Base-by-base conservation (phyloP, 1,140 invertebrate species). In the Lordiphosa stackelbergi region DNA sequence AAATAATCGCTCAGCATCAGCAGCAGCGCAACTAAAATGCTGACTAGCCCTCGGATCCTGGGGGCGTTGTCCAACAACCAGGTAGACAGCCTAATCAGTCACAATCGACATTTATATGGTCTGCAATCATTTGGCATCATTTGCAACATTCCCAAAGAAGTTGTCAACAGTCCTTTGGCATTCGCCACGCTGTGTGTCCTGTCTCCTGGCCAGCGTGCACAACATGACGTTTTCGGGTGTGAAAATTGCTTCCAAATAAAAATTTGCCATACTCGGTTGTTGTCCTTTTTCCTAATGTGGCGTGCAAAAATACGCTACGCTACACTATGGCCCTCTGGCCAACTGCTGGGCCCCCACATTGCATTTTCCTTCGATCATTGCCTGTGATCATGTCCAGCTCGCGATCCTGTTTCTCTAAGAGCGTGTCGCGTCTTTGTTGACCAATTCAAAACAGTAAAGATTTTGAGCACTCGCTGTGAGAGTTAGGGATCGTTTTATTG, bases 231-330 rank as follows among this genome's bases (percentile, higher is more conserved):
- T 73, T 55, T 52, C 31, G 77, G 77, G 77, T 84, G 77, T 83
- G 77, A 83, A 83, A 83, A 83, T 83, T 83, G 78, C 78, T 83
- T 83, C 77, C 78, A 84, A 83, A 83, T 83, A 83, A 83, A 84
- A 83, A 84, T 83, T 83, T 83, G 77, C 77, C 77, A 83, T 77
- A 79, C 75, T 70, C 45, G 49, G 53, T 45, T 56, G 12, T 38
- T 47, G 55, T 24, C 69, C 38, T 53, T 72, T 51, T 51, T 68
- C 53, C 49, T 79, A 79, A 79, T 73, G 61, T 57, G 74, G 61
- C 74, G 66, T 79, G 74, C 74, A 73, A 53, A 79, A 83, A 72
- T 78, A 52, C 53, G 71, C 72, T 79, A 53, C 69, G 69, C 69
- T 72, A 61, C 60, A 45, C 54, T 38, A 13, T 24, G 24, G 24